Evolutionary conservation across 2,888 invertebrate species (phyloP), one percentile per base, ranked within the genome.

Genomic region (Prosapia bicincta): DNA sequence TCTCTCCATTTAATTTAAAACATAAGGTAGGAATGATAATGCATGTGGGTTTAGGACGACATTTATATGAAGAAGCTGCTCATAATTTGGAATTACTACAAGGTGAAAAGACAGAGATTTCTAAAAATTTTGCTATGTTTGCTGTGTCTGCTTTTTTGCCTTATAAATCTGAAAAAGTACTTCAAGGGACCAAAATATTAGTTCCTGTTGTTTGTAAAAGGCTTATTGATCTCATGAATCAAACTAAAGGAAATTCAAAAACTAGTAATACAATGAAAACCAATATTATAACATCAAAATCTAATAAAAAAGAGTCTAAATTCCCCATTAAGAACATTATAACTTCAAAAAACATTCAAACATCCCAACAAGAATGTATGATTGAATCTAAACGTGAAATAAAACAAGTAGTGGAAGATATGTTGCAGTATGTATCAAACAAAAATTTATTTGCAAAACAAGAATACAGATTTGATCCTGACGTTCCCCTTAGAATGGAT

Each of bases 11-110:
- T 20, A 54, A 54, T 54, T 54, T 54, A 54, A 54, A 54, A 20
- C 6, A 54, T 54, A 66, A 67, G 23, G 30, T 69, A 24, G 74
- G 69, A 20, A 69, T 74, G 54, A 66, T 74, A 24, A 9, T 74
- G 9, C 69, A 74, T 54, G 54, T 74, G 7, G 74, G 74, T 23
- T 23, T 74, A 15, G 26, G 25, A 15, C 25, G 74, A 30, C 74
- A 69, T 28, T 30, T 74, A 6, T 74, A 65, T n/a, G 65, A 65
- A 69, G 74, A 74, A 69, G 65, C 30, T 10, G 20, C n/a, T 69
- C 69, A 74, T 9, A 74, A 74, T 28, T 28, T 74, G 30, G 43
- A 20, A 9, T 69, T 43, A 23, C 28, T 74, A 28, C 43, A 65
- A 20, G 28, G 30, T 24, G 66, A 28, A 25, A 43, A 74, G 0